A percentile compares a stretch with the other conserved stretches of the same genome.
phyloP scores from a whole-genome alignment of 2,113 vertebrate species.

The Corynorhinus townsendii region DNA sequence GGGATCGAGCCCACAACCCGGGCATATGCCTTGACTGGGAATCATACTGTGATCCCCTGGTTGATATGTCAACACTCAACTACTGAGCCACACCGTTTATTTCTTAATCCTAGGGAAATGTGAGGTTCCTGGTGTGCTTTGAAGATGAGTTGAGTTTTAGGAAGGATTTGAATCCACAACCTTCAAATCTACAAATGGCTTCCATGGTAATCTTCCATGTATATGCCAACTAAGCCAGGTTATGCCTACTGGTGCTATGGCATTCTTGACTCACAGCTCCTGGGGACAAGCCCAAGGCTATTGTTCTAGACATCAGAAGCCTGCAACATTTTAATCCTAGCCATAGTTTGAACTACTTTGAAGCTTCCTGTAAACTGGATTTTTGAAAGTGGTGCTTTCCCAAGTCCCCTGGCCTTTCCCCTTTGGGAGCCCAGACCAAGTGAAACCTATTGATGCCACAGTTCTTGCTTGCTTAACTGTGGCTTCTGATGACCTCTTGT shows the following conservation, averaged over 20 bases:
- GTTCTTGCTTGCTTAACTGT: neutral
- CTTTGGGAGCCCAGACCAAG: neutral
- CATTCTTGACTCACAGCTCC: neutral
- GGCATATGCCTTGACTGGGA: too few species aligned
- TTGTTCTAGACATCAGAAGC: neutral
- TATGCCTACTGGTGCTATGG: neutral
- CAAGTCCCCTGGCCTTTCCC: neutral
- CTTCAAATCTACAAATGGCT: neutral
- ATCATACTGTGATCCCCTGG: too few species aligned
- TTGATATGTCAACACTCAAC: too few species aligned
- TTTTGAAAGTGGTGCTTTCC: neutral
- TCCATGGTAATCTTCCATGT: neutral
- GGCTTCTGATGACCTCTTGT: neutral
- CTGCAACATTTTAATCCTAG: neutral
- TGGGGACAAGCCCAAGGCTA: neutral
- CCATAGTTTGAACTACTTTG: neutral
- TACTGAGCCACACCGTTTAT: neutral
- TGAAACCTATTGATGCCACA: neutral
- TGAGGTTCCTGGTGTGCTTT: neutral
- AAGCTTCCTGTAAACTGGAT: neutral
- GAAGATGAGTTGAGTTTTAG: neutral
- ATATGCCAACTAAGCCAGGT: neutral
- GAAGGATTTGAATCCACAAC: neutral
- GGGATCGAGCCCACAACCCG: too few species aligned
- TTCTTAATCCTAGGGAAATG: neutral